Evolutionary conservation across 2,113 vertebrate species (phyloP).

Genomic region (Plecotus auritus): DNA sequence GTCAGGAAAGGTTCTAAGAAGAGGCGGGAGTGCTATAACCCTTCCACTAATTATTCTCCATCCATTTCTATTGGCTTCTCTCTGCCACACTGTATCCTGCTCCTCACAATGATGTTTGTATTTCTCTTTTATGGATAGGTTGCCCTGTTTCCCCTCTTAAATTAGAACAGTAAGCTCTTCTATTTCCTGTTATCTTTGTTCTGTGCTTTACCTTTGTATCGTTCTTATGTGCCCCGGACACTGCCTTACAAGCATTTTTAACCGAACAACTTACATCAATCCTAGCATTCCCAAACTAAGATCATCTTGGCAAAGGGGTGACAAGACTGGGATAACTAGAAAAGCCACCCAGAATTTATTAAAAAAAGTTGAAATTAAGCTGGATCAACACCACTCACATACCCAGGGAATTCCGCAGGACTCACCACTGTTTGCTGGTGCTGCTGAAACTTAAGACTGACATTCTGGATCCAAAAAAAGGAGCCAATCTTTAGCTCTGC

Average conservation of each 20-base stretch:
- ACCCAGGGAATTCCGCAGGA: neutral
- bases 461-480: slow-evolving; percentile 90
- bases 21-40: neutral
- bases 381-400: fast-evolving
- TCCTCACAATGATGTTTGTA: slow-evolving; percentile 4
- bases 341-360: neutral
- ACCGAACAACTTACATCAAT: slow-evolving; percentile 3
- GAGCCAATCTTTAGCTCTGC: slow-evolving; percentile 93
- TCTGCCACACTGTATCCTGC: neutral
- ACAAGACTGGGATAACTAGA: neutral
- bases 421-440: slow-evolving; percentile 92
- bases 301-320: neutral
- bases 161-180: slow-evolving; percentile 31
- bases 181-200: slow-evolving; percentile 31
- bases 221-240: neutral
- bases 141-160: neutral
- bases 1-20: neutral
- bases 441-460: slow-evolving; percentile 91
- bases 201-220: neutral
- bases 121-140: neutral
- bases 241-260: neutral
- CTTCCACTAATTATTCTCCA: neutral
- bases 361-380: neutral
- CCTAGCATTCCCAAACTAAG: neutral
- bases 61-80: slow-evolving; percentile 31